Base-by-base conservation (phyloP, 2,113 vertebrate genomes). In the Ibidorhyncha struthersii region DNA sequence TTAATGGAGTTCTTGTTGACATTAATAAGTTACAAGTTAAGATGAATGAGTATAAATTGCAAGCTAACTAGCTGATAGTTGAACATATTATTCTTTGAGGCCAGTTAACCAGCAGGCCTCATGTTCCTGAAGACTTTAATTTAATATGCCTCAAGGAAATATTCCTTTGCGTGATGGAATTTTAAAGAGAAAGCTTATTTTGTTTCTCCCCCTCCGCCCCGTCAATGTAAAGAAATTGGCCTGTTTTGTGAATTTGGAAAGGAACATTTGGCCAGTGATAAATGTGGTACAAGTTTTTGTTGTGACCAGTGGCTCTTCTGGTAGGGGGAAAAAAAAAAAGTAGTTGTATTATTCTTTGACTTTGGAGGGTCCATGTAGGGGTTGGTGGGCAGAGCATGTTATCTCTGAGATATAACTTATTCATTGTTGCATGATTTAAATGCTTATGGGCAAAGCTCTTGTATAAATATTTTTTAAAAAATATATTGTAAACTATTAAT, bases 1-100 rank as follows among this genome's bases (percentile, higher is more conserved):
- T 93, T 89, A 93, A 83, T 92, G 36, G 63, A 72, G 21, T 89
- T 94, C 80, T 84, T 86, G 91, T 94, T 96, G 89, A 82, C 90
- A 90, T 86, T 90, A 94, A 95, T 82, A 93, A 90, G 76, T 72
- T 87, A 87, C 65, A 89, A 93, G 78, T 81, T 84, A 84, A 84
- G 83, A 92, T 91, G 70, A 96, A 91, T 82, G 40, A 82, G 30
- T 82, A 69, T 72, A 93, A 97, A 94, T 92, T 22, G 4, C 61
- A 45, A 84, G 65, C 72, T 91, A 84, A 86, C 69, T 81, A 89
- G 69, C 72, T 88, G 79, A 77, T 55, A 80, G 81, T 59, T 81
- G 36, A 90, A 91, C 49, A 71, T 77, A 58, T 53, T 83, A 55
- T 90, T 96, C 65, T 94, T 87, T 72, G 89, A 91, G 65, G 34